Percentiles rank a stretch among this genome's conserved stretches.
Evolutionary conservation across 2,888 invertebrate species (phyloP).

Genomic region (Cephus runcator): DNA sequence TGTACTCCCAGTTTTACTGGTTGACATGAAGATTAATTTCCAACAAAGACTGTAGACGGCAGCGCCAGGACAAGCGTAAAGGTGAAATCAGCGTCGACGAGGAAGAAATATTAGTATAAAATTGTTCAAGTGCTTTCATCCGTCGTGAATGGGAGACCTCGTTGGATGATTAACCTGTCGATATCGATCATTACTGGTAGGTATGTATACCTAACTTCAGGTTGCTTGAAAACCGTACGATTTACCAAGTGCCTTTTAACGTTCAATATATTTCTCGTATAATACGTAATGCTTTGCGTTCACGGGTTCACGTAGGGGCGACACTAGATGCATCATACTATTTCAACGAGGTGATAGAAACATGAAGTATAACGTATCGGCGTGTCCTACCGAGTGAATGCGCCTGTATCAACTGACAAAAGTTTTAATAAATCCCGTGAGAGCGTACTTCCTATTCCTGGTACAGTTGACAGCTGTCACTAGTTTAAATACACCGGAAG

Average conservation of each 20-base stretch:
- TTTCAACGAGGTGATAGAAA: neutral
- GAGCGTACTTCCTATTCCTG: slow-evolving; percentile 34
- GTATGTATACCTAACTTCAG: neutral
- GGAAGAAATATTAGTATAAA: neutral
- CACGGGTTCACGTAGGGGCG: neutral
- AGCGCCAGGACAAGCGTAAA: neutral
- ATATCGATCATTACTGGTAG: neutral
- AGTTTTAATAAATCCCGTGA: slow-evolving; percentile 41
- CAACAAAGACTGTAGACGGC: neutral
- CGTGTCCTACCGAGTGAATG: neutral
- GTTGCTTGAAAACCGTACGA: neutral
- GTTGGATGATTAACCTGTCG: neutral
- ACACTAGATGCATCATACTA: neutral
- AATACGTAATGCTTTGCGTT: neutral
- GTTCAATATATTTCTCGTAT: neutral
- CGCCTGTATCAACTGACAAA: slow-evolving; percentile 19
- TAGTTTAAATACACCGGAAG: slow-evolving; percentile 31
- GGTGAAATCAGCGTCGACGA: neutral
- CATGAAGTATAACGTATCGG: neutral
- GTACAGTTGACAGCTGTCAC: slow-evolving; percentile 38
- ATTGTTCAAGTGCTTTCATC: neutral
- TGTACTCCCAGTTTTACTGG: neutral
- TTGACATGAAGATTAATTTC: neutral
- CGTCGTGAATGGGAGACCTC: neutral
- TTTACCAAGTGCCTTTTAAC: neutral